Conservation (phyloP, 2,888 invertebrate species). For the Leptinotarsa juncta region DNA sequence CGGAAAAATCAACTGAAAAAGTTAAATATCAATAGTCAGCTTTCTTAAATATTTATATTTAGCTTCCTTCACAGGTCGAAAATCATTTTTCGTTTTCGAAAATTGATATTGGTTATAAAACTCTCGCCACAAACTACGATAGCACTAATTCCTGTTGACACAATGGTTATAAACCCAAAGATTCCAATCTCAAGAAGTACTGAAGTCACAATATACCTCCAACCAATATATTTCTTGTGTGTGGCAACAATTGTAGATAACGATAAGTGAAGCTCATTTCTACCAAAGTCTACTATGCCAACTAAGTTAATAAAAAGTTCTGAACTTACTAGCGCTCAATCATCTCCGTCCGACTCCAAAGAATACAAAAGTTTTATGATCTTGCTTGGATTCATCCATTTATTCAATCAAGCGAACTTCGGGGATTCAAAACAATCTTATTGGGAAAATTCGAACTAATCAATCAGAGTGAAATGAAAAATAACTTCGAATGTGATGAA, state of each 20-base stretch:
- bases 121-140: no score
- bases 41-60: no score
- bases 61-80: no score
- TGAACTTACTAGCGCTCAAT: slow-evolving; percentile 5
- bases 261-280: background rate
- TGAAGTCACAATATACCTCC: background rate
- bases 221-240: background rate
- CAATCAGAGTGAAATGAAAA: background rate
- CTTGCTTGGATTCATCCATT: slow-evolving; percentile 6
- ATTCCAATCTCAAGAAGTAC: background rate
- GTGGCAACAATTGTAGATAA: background rate
- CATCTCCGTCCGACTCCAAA: slow-evolving; percentile 6
- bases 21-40: no score
- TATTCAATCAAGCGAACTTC: background rate
- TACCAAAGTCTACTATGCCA: background rate
- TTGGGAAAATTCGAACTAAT: background rate
- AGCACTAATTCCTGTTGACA: no score
- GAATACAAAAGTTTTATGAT: slow-evolving; percentile 14
- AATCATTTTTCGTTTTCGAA: no score
- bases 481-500: background rate
- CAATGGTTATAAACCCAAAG: no score
- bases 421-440: background rate
- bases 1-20: no score
- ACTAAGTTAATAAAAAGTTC: slow-evolving; percentile 8
- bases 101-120: no score